phyloP scores from a whole-genome alignment of 2,888 invertebrate genomes.

The Hypena proboscidalis region DNA sequence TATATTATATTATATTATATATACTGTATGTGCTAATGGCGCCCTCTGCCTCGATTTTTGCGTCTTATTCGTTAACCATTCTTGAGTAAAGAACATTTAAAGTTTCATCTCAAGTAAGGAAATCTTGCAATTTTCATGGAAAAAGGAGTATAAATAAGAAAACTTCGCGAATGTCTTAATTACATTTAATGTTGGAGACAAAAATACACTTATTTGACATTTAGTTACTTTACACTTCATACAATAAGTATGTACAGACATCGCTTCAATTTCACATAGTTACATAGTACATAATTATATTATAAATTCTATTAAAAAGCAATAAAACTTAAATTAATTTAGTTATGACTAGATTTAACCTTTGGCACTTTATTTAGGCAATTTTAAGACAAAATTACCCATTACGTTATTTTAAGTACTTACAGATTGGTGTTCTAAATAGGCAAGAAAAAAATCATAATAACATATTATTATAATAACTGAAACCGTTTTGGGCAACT shows the following conservation, averaged over 20 bases:
- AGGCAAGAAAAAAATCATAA: too few species aligned
- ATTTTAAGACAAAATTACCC: constrained; percentile 8
- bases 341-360: constrained; percentile 15
- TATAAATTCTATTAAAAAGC: constrained; percentile 16
- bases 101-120: too few species aligned
- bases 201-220: constrained; percentile 42
- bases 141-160: constrained; percentile 30
- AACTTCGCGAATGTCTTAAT: constrained; percentile 16
- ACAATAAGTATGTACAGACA: constrained; percentile 35
- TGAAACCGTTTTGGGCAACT: too few species aligned
- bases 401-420: too few species aligned
- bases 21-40: too few species aligned
- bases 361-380: constrained; percentile 45
- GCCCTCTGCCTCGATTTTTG: too few species aligned
- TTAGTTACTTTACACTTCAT: constrained; percentile 35
- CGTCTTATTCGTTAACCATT: too few species aligned
- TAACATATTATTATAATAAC: too few species aligned
- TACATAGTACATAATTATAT: constrained; percentile 24
- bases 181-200: constrained; percentile 46
- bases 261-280: constrained; percentile 12
- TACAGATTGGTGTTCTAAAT: too few species aligned
- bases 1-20: too few species aligned
- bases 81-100: too few species aligned
- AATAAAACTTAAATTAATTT: background rate
- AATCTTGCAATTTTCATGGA: too few species aligned